Evolutionary conservation across 1,140 invertebrate genomes (phyloP), one percentile per base, ranked within the genome.

Genomic region (Cataglyphis hispanica): DNA sequence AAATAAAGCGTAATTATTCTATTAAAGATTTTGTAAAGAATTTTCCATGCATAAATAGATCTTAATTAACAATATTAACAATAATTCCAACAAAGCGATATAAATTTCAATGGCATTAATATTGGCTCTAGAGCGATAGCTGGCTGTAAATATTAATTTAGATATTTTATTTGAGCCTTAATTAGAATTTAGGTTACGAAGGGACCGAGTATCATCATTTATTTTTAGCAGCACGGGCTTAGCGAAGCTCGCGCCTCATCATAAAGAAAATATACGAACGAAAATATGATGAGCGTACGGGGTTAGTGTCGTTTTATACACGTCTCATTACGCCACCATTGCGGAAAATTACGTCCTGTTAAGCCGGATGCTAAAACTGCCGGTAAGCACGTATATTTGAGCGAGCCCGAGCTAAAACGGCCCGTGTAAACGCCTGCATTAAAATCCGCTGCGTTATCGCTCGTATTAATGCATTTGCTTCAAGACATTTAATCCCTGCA

Each of bases 381-480:
- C 13, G 72, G 81, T 77, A 77, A 84, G 81, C 81, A 66, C 81
- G 72, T 77, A 77, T 84, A 84, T 84, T 27, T 43, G 74, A 63
- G 58, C 58, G 72, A 64, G 40, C 56, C 81, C 46, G 70, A 66
- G 56, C 84, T 77, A 72, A 85, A 84, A 56, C 53, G 70, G 50
- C 31, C 72, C 34, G 66, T 86, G 85, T 84, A 69, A 72, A 69
- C 86, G 86, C 64, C 53, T 74, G 84, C 76, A 86, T 86, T 87
- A 87, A 87, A 87, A 86, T 61, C 46, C 85, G 74, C 86, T 66
- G 75, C 66, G 64, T 66, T 80, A 66, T 86, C 58, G 84, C 37
- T 19, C 86, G 72, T 69, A 78, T 80, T 66, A 86, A 86, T 78
- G 86, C 67, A 76, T 81, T 86, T 60, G 76, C 86, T 77, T 75